phyloP scores from a whole-genome alignment of 2,797 vertebrate species.

The Hemitrygon akajei region DNA sequence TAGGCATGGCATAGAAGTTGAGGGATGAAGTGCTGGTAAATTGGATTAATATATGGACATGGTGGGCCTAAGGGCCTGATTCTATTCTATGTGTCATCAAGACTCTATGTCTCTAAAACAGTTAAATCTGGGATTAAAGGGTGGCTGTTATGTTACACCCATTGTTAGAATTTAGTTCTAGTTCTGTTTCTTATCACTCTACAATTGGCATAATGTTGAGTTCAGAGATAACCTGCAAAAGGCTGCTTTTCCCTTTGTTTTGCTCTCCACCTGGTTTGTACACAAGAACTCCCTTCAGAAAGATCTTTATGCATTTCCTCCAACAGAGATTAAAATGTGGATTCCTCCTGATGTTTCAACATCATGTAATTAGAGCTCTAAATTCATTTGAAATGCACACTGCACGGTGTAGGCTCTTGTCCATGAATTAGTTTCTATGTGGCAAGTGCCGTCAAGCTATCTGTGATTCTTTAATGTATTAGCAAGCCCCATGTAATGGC shows the following conservation, averaged over 20 bases:
- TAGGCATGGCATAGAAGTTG: too few relatives aligned
- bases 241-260: slow-evolving; percentile 33
- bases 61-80: too few relatives aligned
- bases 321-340: slow-evolving; percentile 50
- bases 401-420: slow-evolving; percentile 76
- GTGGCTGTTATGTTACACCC: neutral
- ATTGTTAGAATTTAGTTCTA: slow-evolving; percentile 8
- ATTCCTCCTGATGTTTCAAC: slow-evolving; percentile 63
- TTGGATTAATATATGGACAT: too few relatives aligned
- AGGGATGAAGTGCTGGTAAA: too few relatives aligned
- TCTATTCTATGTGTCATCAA: too few relatives aligned
- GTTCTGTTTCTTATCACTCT: slow-evolving; percentile 6
- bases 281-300: slow-evolving; percentile 46
- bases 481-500: slow-evolving; percentile 85
- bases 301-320: slow-evolving; percentile 40
- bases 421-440: slow-evolving; percentile 96
- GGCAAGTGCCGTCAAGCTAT: slow-evolving; percentile 84
- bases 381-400: slow-evolving; percentile 84
- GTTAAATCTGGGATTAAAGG: neutral
- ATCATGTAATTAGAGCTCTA: slow-evolving; percentile 74
- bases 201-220: neutral
- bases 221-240: neutral
- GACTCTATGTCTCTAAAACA: neutral
- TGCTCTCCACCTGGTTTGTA: slow-evolving; percentile 43
- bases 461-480: slow-evolving; percentile 93